A percentile compares a stretch with the other conserved stretches of the same genome.
Evolutionary conservation across 2,113 vertebrate species (phyloP).

Genomic region (Caretta caretta): DNA sequence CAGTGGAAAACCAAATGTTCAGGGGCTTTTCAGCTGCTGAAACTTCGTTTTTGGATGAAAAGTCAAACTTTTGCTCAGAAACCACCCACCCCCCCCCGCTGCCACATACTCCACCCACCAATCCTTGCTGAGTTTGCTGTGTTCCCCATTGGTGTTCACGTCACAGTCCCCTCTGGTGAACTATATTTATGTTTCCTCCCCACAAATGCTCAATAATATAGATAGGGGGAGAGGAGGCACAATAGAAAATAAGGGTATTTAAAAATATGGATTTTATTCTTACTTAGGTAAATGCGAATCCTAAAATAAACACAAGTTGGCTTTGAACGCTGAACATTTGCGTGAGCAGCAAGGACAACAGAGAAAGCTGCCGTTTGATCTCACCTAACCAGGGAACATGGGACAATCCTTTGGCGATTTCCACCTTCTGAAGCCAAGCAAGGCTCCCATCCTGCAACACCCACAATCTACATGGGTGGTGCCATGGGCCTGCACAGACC

Average conservation of each 20-base stretch:
- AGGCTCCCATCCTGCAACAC: not conserved
- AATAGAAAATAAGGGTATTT: not conserved
- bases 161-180: not conserved
- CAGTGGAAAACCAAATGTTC: too few relatives aligned
- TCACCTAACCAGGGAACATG: not conserved
- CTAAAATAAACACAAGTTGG: not conserved
- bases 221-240: accelerated
- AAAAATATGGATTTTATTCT: not conserved
- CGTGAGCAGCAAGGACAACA: not conserved
- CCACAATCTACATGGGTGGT: too few relatives aligned
- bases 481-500: not conserved
- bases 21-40: not conserved
- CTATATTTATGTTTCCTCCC: not conserved
- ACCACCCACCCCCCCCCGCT: too few relatives aligned
- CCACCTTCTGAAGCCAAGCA: not conserved
- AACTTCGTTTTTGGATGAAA: not conserved
- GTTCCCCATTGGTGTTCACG: not conserved
- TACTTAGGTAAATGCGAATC: not conserved
- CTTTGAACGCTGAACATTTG: not conserved
- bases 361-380: not conserved
- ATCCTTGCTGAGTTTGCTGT: not conserved
- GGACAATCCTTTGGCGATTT: not conserved
- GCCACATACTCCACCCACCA: not conserved
- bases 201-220: not conserved
- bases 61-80: not conserved